These are phyloP conservation scores for Hucho hucho DNA, from an alignment of 2,113 vertebrate species.

Conservation along the genomic window DNA sequence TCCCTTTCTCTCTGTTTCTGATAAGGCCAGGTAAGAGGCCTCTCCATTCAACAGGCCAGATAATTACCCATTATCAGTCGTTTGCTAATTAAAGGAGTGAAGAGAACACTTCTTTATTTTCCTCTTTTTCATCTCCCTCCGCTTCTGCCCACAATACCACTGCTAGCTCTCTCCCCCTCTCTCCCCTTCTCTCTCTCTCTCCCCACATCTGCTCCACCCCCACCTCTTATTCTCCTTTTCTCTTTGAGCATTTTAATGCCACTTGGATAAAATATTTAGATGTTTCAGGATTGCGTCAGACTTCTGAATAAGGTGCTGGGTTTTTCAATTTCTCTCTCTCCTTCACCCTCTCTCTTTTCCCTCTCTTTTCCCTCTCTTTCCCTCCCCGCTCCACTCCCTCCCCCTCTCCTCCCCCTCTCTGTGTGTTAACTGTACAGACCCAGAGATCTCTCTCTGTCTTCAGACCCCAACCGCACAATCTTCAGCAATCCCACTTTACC, in stretches of 20 bases:
- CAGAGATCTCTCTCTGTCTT: conserved; percentile 7
- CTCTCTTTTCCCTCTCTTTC: conserved; percentile 4
- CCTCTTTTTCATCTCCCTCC: conserved; percentile 11
- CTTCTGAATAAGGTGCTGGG: conserved; percentile 55
- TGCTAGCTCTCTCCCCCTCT: not conserved
- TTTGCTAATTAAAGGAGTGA: conserved; percentile 30
- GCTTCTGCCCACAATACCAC: conserved; percentile 5
- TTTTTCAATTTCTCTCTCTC: conserved; percentile 21
- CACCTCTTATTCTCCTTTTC: not conserved
- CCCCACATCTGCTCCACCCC: conserved; percentile 7
- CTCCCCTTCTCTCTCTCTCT: not conserved
- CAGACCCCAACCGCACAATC: conserved; percentile 15
- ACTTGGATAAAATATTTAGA: conserved; percentile 73
- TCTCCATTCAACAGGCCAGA: not conserved
- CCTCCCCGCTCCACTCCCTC: not conserved
- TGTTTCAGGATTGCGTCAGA: conserved; percentile 66
- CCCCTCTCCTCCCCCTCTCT: conserved; percentile 8
- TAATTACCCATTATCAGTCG: conserved; percentile 38
- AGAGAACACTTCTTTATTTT: conserved; percentile 4
- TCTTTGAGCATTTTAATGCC: conserved; percentile 59
- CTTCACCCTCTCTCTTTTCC: not conserved
- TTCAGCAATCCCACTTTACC: conserved; percentile 39
- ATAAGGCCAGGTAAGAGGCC: not conserved
- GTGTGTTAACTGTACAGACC: not conserved
- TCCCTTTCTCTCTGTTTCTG: not conserved